Conservation (phyloP, 2,113 vertebrate species). For the Cinclus cinclus region DNA sequence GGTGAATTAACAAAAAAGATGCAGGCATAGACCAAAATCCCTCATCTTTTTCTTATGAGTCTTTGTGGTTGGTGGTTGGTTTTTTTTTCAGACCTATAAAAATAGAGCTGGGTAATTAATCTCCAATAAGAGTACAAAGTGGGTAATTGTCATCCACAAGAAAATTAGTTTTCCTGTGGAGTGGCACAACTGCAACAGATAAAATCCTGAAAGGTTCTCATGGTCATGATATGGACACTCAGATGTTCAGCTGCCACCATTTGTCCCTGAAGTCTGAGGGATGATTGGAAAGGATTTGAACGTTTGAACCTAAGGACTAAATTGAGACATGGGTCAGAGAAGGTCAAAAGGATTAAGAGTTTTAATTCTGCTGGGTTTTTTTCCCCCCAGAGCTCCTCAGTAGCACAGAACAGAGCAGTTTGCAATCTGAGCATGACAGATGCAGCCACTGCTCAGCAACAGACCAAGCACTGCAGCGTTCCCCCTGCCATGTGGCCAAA, state of each 20-base stretch:
- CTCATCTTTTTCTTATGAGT: neutral
- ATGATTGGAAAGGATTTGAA: neutral
- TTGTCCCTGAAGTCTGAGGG: neutral
- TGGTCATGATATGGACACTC: neutral
- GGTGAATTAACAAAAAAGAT: neutral
- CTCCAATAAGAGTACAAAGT: neutral
- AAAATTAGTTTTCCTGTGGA: neutral
- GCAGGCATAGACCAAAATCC: neutral
- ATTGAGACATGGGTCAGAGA: neutral
- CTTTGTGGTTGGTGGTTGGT: too few species aligned
- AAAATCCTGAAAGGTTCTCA: neutral
- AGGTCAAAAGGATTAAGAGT: neutral
- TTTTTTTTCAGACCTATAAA: neutral
- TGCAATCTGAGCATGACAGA: neutral
- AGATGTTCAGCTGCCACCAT: neutral
- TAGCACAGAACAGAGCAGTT: neutral
- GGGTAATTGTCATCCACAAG: neutral
- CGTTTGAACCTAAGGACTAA: neutral
- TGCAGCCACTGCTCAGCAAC: neutral
- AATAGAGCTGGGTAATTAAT: neutral
- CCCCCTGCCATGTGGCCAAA: neutral
- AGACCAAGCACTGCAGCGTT: neutral
- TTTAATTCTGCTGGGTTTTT: neutral
- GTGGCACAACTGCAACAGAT: neutral
- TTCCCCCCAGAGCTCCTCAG: accelerated